phyloP scores from a whole-genome alignment of 2,797 vertebrate species.

The Sarcophilus harrisii region DNA sequence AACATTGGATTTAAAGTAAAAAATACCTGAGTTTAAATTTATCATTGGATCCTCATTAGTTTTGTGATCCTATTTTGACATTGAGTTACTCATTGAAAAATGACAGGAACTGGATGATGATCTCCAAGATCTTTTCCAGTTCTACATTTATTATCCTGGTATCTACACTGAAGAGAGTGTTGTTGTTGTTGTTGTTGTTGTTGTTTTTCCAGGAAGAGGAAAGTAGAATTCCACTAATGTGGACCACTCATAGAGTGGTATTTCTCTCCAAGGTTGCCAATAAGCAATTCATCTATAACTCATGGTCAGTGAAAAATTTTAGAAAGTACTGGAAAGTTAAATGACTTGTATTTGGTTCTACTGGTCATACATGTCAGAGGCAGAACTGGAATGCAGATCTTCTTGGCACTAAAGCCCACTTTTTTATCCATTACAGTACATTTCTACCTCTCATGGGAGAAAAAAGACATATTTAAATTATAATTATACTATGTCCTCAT shows the following conservation, averaged over 20 bases:
- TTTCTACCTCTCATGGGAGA: background rate
- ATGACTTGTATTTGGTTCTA: background rate
- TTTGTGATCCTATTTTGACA: background rate
- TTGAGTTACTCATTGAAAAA: background rate
- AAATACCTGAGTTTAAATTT: background rate
- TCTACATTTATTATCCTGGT: background rate
- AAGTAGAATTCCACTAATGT: background rate
- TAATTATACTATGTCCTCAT: background rate
- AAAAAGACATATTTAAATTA: background rate
- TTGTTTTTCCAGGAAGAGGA: background rate
- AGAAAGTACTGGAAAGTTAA: background rate
- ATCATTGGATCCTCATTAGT: background rate
- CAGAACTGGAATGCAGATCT: background rate
- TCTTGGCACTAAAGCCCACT: background rate
- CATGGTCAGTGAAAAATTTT: background rate
- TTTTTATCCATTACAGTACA: background rate
- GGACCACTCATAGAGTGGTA: background rate
- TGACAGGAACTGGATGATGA: background rate
- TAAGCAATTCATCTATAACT: background rate
- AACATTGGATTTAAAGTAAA: background rate
- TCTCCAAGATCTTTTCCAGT: background rate
- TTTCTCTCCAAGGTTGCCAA: background rate
- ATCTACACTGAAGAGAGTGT: background rate
- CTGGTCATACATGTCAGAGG: background rate
- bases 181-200: too few species aligned